A percentile compares a stretch with the other conserved stretches of the same genome.
Evolutionary conservation across 2,797 vertebrate genomes (phyloP).

Genomic region (Enteromius mattozi): DNA sequence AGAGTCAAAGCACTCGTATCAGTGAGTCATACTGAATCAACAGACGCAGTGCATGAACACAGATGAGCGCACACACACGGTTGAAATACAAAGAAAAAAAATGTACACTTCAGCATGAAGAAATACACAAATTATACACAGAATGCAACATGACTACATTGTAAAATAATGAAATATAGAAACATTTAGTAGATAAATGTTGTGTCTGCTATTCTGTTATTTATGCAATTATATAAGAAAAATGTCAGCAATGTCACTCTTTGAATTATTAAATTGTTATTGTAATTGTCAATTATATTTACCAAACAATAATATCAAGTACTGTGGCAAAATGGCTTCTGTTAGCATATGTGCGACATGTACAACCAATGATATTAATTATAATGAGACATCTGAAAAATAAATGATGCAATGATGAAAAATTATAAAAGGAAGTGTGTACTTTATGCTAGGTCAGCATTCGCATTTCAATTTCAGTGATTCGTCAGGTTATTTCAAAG

Average conservation of each 20-base stretch:
- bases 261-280: not conserved
- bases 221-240: not conserved
- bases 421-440: not conserved
- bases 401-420: not conserved
- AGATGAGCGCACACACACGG: slow-evolving; percentile 62
- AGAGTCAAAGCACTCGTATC: slow-evolving; percentile 72
- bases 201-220: not conserved
- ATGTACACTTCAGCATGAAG: not conserved
- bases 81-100: not conserved
- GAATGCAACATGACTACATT: not conserved
- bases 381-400: not conserved
- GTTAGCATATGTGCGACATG: not conserved
- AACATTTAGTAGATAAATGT: not conserved
- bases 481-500: not conserved
- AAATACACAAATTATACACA: not conserved
- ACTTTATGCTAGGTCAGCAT: not conserved
- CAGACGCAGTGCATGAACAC: not conserved
- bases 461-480: not conserved
- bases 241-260: not conserved
- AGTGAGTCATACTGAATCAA: slow-evolving; percentile 54
- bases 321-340: not conserved
- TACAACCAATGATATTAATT: not conserved
- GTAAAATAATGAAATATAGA: not conserved
- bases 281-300: not conserved
- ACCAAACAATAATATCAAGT: not conserved